Evolutionary conservation across 2,888 invertebrate species (phyloP), one percentile per base, ranked within the genome.

Genomic region (Maniola hyperantus): DNA sequence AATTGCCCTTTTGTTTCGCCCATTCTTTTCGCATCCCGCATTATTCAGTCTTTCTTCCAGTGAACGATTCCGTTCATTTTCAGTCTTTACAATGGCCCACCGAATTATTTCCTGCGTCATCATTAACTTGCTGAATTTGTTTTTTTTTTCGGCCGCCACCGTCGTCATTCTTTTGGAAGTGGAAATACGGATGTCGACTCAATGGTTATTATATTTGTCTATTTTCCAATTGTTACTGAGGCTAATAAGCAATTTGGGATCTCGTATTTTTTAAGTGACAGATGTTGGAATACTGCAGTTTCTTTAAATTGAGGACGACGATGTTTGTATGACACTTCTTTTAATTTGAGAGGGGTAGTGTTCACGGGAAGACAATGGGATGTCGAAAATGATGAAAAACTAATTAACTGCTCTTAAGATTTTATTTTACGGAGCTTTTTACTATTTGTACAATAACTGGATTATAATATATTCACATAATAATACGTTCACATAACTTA

Each of bases 1-100:
- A 92, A 91, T 91, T 92, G 89, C 91, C 91, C 86, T 83, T 88
- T 92, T 92, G 91, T 92, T 79, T 83, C 77, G 67, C 67, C 82
- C 77, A 85, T 88, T 89, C 87, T 87, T 85, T 85, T 84, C 86
- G 82, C 77, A 79, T 83, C 81, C 80, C 79, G 82, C 83, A 89
- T 89, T 87, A 89, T 89, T 85, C 84, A 83, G 83, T 82, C 84
- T 87, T 88, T 86, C 89, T 85, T 84, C 83, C 84, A 80, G 79
- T 81, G 83, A 87, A 83, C 84, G 87, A 85, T 88, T 86, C 83
- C 83, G 85, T 84, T 87, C 87, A 84, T 88, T 88, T 87, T 88
- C 89, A 88, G 76, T 72, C 77, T 75, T 76, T 77, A 87, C 86
- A 89, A 82, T 84, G 80, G 83, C 77, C 79, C 74, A 79, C 83